Evolutionary conservation across 1,140 invertebrate species (phyloP).

Genomic region (Meteorus sp.): DNA sequence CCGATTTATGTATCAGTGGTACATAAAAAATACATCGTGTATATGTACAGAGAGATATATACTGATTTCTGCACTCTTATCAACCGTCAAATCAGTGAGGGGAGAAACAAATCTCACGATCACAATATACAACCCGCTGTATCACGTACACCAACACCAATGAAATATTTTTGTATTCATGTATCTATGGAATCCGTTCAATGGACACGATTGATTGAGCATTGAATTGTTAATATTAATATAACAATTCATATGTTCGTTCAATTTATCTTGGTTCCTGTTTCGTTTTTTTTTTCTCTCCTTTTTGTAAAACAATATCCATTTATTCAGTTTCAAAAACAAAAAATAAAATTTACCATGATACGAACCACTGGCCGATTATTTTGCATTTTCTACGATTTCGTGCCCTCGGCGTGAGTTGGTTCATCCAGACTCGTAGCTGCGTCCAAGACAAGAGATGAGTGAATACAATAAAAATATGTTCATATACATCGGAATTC

Average conservation of each 20-base stretch:
- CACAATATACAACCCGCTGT: not conserved
- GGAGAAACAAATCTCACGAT: conserved; percentile 6
- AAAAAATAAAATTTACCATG: not conserved
- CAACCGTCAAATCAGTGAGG: not conserved
- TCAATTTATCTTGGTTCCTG: too few species aligned
- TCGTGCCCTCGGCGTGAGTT: conserved; percentile 51
- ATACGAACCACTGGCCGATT: conserved; percentile 58
- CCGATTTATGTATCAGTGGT: not conserved
- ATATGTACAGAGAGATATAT: too few species aligned
- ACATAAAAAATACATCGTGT: too few species aligned
- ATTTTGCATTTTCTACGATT: conserved; percentile 58
- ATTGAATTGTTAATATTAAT: not conserved
- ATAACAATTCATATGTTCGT: too few species aligned
- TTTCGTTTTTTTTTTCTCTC: too few species aligned
- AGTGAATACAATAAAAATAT: conserved; percentile 6
- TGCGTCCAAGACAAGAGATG: conserved; percentile 43
- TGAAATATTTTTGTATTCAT: not conserved
- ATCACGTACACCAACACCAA: not conserved
- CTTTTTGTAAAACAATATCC: not conserved
- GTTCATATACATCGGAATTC: not conserved
- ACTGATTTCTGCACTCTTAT: not conserved
- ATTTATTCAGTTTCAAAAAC: too few species aligned
- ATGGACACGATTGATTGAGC: too few species aligned
- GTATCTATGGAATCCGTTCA: not conserved
- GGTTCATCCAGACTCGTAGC: conserved; percentile 55